Base-by-base conservation (phyloP, 2,113 vertebrate species). In the Gadus chalcogrammus region DNA sequence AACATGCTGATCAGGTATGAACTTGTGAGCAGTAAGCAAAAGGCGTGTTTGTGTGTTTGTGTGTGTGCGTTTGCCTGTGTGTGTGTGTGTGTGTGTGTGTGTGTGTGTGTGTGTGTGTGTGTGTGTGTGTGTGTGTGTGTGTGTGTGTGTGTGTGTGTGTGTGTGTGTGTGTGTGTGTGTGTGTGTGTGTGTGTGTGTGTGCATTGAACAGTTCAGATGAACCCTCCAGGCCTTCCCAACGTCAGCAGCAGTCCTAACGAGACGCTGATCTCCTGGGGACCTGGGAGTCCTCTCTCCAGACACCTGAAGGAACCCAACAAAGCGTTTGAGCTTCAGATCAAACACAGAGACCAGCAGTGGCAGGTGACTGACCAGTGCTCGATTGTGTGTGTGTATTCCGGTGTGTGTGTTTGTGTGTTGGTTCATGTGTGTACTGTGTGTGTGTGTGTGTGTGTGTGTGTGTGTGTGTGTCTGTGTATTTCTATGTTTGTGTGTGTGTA, bases 181-280 rank as follows among this genome's bases (percentile, higher is more conserved):
- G 22, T 24, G 22, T 24, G 22, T 24, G 1, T 24, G 22, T 24
- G 22, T 24, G 22, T 24, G 22, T 18, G 59, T 63, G 13, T 58
- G 64, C 55, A 3, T 27, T 64, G 35, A 65, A 22, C 82, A 93
- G 92, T 93, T 63, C 87, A 90, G 77, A 71, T 91, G 77, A 72
- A 80, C 66, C 79, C 88, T 24, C 90, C 90, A 13, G 70, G 68
- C 4, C 58, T 27, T 58, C 88, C 82, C 1, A 62, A 12, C 3
- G 64, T 92, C 70, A 79, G 0, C 42, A 52, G 53, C 56, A 69
- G 17, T 0, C 60, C 56, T 16, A 81, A 68, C 1, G 67, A 65
- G 5, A 84, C 68, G 4, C 53, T 5, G 61, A 59, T 91, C 53
- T 76, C 38, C 0, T 92, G 90, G 91, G 81, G 18, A 56, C 64